phyloP scores from a whole-genome alignment of 2,888 invertebrate species.

The Taenaris catops region DNA sequence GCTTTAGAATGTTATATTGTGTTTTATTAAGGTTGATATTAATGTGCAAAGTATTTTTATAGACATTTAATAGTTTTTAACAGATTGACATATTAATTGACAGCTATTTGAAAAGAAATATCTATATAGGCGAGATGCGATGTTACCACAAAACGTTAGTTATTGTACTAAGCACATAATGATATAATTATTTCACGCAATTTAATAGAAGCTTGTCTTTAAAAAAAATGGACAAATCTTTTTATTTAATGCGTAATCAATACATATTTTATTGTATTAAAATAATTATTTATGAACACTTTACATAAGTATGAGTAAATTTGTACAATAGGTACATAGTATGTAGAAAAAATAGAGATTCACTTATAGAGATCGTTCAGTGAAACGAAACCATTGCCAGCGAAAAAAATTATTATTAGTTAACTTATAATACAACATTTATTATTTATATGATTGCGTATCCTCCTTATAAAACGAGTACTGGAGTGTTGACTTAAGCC shows the following conservation, averaged over 20 bases:
- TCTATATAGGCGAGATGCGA: conserved; percentile 17
- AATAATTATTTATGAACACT: conserved; percentile 64
- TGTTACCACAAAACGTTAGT: conserved; percentile 18
- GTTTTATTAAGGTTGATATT: background rate
- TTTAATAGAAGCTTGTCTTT: conserved; percentile 19
- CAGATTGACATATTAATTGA: conserved; percentile 74
- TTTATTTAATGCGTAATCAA: conserved; percentile 18
- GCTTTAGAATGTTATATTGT: too few relatives aligned
- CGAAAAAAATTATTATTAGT: conserved; percentile 6
- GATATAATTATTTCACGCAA: conserved; percentile 19
- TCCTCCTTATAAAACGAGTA: background rate
- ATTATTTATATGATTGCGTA: background rate
- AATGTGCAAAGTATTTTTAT: conserved; percentile 26
- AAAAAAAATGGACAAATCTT: conserved; percentile 18
- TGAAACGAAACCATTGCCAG: conserved; percentile 75
- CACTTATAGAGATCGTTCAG: conserved; percentile 75
- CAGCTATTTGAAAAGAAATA: conserved; percentile 49
- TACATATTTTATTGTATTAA: conserved; percentile 30
- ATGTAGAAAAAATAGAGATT: conserved; percentile 80
- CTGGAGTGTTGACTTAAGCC: conserved; percentile 1
- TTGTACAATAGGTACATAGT: conserved; percentile 73
- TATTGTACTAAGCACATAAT: conserved; percentile 34
- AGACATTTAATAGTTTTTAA: conserved; percentile 28
- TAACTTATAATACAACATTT: conserved; percentile 7
- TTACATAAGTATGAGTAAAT: conserved; percentile 68